These are phyloP conservation scores for Rhysida immarginata DNA, from an alignment of 1,140 invertebrate genomes.

Conservation along the genomic window DNA sequence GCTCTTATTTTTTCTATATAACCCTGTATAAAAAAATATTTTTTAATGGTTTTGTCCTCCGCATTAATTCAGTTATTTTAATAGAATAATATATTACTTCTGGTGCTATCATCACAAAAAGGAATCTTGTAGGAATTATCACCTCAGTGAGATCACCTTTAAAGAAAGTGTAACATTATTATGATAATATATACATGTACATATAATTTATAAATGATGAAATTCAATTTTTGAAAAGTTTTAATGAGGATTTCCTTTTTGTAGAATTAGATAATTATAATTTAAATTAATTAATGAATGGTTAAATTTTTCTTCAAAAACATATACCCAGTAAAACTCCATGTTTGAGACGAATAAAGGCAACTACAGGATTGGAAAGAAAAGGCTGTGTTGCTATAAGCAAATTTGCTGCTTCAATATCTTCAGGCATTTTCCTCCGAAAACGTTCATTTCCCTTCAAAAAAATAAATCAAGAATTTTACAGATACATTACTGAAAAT, in stretches of 20 bases:
- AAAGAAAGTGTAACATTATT: not conserved
- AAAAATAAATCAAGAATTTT: not conserved
- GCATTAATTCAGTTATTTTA: not conserved
- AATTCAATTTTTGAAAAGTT: not conserved
- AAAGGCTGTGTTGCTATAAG: slow-evolving; percentile 96
- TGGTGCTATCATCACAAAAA: slow-evolving; percentile 88
- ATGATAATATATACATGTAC: not conserved
- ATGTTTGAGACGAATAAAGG: slow-evolving; percentile 79
- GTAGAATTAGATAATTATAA: not conserved
- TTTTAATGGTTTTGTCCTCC: too few relatives aligned
- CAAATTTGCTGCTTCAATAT: slow-evolving; percentile 92
- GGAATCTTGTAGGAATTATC: slow-evolving; percentile 86
- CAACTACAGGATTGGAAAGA: slow-evolving; percentile 73
- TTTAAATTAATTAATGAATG: not conserved
- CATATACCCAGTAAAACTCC: slow-evolving; percentile 53
- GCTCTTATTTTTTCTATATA: slow-evolving; percentile 79
- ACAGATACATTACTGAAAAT: too few relatives aligned
- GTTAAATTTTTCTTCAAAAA: not conserved
- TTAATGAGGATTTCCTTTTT: not conserved
- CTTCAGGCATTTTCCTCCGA: slow-evolving; percentile 89
- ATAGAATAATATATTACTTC: slow-evolving; percentile 37
- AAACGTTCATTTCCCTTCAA: slow-evolving; percentile 72
- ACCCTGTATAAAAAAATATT: slow-evolving; percentile 32
- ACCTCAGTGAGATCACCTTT: slow-evolving; percentile 88
- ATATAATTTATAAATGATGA: not conserved